Conservation (phyloP, 2,113 vertebrate species). For the Etheostoma cragini region DNA sequence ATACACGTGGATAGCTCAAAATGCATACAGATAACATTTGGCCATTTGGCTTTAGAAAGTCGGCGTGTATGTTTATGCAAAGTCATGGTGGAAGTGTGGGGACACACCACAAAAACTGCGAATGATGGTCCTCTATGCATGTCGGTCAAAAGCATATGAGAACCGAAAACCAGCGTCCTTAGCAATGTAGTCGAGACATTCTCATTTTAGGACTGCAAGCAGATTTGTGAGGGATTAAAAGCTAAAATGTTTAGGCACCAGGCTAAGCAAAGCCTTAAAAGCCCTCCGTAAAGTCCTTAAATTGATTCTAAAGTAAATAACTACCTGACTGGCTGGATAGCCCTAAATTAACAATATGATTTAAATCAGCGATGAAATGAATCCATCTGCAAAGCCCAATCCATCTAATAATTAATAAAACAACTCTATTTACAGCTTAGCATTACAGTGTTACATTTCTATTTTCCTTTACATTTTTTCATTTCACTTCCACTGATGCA, state of each 20-base stretch:
- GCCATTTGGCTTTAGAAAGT: too few relatives aligned
- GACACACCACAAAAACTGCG: not conserved
- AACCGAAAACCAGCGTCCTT: not conserved
- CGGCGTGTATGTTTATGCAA: too few relatives aligned
- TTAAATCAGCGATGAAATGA: not conserved
- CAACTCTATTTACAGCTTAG: conserved; percentile 49
- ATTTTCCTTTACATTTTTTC: conserved; percentile 61
- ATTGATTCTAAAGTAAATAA: not conserved
- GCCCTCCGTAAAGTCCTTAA: not conserved
- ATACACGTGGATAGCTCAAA: too few relatives aligned
- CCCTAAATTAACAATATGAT: not conserved
- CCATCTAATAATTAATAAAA: not conserved
- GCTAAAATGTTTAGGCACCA: not conserved
- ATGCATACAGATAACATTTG: too few relatives aligned
- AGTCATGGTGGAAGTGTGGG: too few relatives aligned
- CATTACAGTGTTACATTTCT: conserved; percentile 59
- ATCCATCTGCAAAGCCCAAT: not conserved
- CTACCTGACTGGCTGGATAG: not conserved
- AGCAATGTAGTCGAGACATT: not conserved
- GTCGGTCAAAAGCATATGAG: not conserved
- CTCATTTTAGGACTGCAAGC: not conserved
- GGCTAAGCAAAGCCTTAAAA: not conserved
- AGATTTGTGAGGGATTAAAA: not conserved
- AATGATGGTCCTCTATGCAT: conserved; percentile 1
- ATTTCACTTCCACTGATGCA: conserved; percentile 42